Evolutionary conservation across 2,797 vertebrate genomes (phyloP).

Genomic region (Parauchenoglanis punctatus): DNA sequence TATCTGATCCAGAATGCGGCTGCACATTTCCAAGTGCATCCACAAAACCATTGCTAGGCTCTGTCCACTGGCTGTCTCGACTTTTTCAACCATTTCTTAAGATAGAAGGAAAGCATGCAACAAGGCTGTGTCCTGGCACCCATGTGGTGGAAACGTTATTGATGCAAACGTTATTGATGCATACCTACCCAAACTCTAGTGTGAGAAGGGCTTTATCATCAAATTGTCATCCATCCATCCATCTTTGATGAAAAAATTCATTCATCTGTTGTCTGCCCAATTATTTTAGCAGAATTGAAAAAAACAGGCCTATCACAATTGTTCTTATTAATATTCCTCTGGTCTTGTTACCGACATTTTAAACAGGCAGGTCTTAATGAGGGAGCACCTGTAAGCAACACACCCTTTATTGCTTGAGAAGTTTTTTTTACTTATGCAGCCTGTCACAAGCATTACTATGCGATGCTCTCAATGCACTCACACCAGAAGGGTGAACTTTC

Average conservation of each 20-base stretch:
- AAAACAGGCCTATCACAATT: no score
- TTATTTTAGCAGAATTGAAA: neutral
- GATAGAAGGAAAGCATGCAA: neutral
- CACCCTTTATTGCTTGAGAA: neutral
- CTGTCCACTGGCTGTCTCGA: neutral
- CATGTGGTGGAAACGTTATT: neutral
- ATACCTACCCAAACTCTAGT: neutral
- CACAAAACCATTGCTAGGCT: neutral
- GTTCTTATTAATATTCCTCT: constrained; percentile 4
- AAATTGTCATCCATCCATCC: neutral
- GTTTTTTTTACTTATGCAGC: neutral
- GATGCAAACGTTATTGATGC: neutral
- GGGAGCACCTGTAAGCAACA: neutral
- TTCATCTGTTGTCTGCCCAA: no score
- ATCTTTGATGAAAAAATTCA: neutral
- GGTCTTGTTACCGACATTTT: neutral
- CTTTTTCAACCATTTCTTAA: neutral
- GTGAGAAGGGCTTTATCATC: neutral
- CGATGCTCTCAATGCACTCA: neutral
- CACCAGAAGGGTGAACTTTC: neutral
- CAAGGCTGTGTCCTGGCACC: neutral
- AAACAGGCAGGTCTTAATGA: neutral
- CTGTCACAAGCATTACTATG: neutral
- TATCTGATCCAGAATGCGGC: neutral
- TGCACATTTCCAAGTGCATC: neutral